phyloP scores from a whole-genome alignment of 2,888 invertebrate genomes.

The Andrena fulva region DNA sequence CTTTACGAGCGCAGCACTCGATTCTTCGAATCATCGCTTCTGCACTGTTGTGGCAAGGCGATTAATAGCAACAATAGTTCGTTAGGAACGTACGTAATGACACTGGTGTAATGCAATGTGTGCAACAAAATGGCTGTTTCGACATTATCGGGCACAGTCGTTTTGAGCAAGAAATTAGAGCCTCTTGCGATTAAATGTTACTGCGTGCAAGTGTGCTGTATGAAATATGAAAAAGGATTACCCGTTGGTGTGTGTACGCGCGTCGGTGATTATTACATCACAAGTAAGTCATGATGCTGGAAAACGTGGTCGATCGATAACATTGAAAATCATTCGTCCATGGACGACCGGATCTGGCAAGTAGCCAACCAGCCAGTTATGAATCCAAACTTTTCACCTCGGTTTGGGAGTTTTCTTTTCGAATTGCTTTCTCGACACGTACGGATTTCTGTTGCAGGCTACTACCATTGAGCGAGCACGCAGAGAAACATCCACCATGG shows the following conservation, averaged over 20 bases:
- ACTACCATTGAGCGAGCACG: not conserved
- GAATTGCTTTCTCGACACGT: not conserved
- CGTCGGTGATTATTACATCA: constrained; percentile 64
- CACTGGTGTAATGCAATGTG: constrained; percentile 28
- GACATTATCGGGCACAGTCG: not conserved
- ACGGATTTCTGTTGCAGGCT: constrained; percentile 53
- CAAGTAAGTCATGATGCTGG: constrained; percentile 60
- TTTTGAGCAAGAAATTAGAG: not conserved
- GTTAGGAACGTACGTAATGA: not conserved
- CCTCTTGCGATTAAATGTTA: not conserved
- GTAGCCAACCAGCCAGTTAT: constrained; percentile 55
- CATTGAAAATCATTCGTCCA: constrained; percentile 71
- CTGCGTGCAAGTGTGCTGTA: not conserved
- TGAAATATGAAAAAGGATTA: constrained; percentile 29
- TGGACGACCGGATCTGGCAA: constrained; percentile 57
- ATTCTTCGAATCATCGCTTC: constrained; percentile 17
- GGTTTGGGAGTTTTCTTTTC: constrained; percentile 22
- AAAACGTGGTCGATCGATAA: constrained; percentile 70
- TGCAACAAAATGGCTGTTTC: not conserved
- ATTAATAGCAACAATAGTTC: not conserved
- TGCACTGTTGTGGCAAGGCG: not conserved
- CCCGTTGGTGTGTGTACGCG: constrained; percentile 25
- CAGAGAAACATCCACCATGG: constrained; percentile 89
- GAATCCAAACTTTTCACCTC: constrained; percentile 47
- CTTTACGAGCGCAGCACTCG: constrained; percentile 27